A percentile compares a stretch with the other conserved stretches of the same genome.
Conservation (phyloP, 1,140 invertebrate genomes). For the Sarcophaga peregrina region DNA sequence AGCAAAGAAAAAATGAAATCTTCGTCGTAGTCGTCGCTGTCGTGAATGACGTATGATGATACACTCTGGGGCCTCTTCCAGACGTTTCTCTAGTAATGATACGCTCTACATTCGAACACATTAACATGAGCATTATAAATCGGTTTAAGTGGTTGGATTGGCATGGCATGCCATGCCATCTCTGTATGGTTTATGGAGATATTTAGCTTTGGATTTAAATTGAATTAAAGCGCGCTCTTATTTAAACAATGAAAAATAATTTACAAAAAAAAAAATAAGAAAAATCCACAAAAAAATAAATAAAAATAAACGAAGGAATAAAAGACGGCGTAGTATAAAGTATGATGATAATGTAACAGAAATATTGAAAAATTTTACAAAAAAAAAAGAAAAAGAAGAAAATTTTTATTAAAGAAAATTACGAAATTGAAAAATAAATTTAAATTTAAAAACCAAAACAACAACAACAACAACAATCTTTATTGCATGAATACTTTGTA, state of each 20-base stretch:
- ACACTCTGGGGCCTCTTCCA: background rate
- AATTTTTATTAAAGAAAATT: background rate
- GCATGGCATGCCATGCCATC: too few relatives aligned
- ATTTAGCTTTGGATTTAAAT: background rate
- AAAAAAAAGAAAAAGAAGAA: background rate
- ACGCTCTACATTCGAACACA: too few relatives aligned
- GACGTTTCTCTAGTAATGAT: background rate
- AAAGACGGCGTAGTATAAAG: background rate
- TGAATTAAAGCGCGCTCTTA: slow-evolving; percentile 41
- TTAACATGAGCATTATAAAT: too few relatives aligned
- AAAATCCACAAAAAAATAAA: background rate
- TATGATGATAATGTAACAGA: background rate
- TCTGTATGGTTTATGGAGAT: too few relatives aligned
- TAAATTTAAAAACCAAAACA: background rate
- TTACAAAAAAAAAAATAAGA: background rate
- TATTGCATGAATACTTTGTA: too few relatives aligned
- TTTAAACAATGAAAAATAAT: slow-evolving; percentile 12
- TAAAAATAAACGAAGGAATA: background rate
- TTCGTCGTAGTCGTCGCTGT: too few relatives aligned
- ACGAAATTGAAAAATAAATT: background rate
- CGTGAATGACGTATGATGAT: background rate
- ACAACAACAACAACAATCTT: background rate
- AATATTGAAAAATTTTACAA: background rate
- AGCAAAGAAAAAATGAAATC: too few relatives aligned
- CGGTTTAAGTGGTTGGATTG: too few relatives aligned